A percentile compares a stretch with the other conserved stretches of the same genome.
These are phyloP conservation scores for Yponomeuta cagnagella DNA, from an alignment of 2,888 invertebrate genomes.

Conservation along the genomic window DNA sequence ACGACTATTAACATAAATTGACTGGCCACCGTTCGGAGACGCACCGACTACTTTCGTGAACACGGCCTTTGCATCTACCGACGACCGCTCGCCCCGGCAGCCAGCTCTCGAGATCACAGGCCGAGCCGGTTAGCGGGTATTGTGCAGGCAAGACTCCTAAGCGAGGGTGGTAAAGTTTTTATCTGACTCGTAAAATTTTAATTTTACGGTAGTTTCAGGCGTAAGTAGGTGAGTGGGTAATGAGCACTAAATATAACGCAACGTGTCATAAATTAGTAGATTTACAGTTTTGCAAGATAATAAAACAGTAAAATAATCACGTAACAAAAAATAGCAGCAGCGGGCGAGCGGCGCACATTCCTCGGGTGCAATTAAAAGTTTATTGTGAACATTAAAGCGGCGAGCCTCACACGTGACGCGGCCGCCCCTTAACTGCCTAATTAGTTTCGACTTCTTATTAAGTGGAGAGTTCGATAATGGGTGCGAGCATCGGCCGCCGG, in stretches of 20 bases:
- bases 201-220: conserved; percentile 6
- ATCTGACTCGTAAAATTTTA: conserved; percentile 1
- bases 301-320: conserved; percentile 15
- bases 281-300: conserved; percentile 15
- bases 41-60: too few relatives aligned
- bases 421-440: conserved; percentile 31
- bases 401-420: conserved; percentile 8
- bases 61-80: too few relatives aligned
- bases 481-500: conserved; percentile 30
- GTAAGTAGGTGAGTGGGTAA: conserved; percentile 15
- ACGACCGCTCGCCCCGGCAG: too few relatives aligned
- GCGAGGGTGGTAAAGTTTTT: not conserved
- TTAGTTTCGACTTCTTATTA: conserved; percentile 46
- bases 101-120: too few relatives aligned
- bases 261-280: conserved; percentile 16
- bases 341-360: conserved; percentile 8
- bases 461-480: conserved; percentile 38
- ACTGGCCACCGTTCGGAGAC: conserved; percentile 18
- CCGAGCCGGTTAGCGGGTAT: too few relatives aligned
- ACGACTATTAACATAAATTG: conserved; percentile 50
- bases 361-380: conserved; percentile 14
- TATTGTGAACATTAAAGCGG: conserved; percentile 14
- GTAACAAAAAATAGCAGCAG: conserved; percentile 14
- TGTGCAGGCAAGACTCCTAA: too few relatives aligned
- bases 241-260: conserved; percentile 14